Evolutionary conservation across 2,888 invertebrate genomes (phyloP).

Genomic region (Plebejus melissa): DNA sequence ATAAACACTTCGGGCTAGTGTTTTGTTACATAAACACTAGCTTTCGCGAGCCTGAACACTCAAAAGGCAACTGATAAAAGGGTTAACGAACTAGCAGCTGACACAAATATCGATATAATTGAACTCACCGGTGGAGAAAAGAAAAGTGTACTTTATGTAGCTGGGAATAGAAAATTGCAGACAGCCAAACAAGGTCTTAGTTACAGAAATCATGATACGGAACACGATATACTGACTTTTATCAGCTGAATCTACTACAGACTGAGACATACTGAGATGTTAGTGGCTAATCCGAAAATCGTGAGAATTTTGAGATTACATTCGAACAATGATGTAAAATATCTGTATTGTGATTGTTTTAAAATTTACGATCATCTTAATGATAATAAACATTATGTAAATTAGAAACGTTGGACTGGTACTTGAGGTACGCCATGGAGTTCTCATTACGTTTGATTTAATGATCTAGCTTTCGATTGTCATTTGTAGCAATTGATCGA

Average conservation of each 20-base stretch:
- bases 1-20: constrained; percentile 35
- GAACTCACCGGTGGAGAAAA: constrained; percentile 1
- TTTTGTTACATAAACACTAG: constrained; percentile 4
- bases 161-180: background rate
- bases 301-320: constrained; percentile 11
- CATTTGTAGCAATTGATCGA: constrained; percentile 45
- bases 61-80: constrained; percentile 7
- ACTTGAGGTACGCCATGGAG: background rate
- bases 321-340: constrained; percentile 18
- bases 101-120: constrained; percentile 18
- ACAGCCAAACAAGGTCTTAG: background rate
- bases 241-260: constrained; percentile 4
- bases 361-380: background rate
- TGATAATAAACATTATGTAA: constrained; percentile 13
- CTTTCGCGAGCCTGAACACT: constrained; percentile 16
- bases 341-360: background rate
- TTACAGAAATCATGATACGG: constrained; percentile 14
- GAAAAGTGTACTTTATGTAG: background rate
- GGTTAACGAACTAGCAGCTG: constrained; percentile 10
- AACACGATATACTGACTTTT: background rate
- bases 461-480: constrained; percentile 46
- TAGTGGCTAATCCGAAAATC: constrained; percentile 16
- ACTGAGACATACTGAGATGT: background rate
- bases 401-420: background rate
- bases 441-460: constrained; percentile 12